Base-by-base conservation (phyloP, 2,888 invertebrate species). In the Tenthredo mesomela region DNA sequence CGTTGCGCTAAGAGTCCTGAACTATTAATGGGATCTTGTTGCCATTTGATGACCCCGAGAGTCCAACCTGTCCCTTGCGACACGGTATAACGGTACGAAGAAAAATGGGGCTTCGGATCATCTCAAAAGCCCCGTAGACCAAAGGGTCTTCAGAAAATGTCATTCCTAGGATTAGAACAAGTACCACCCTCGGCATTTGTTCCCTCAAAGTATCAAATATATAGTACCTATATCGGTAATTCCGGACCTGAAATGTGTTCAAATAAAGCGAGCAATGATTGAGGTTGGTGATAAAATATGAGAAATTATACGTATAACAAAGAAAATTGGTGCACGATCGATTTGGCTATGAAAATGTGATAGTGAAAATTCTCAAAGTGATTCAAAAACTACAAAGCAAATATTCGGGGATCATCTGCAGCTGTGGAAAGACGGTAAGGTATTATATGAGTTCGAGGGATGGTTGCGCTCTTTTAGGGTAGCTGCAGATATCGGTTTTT, bases 41-140 rank as follows among this genome's bases (percentile, higher is more conserved):
- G 82, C 82, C 43, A 70, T 82, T 82, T 82, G 67, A 82, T 82
- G 82, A 82, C 80, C 50, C 77, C 77, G 77, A n/a, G 58, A 80
- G 40, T 67, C 80, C 40, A 15, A 25, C 12, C 33, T 47, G 67
- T 82, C 82, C 82, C 82, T n/a, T 1, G 37, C 37, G 67, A 54
- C 54, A 54, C 54, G 77, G 5, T 54, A 67, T 7, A 50, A n/a
- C n/a, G n/a, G 37, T 82, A 10, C 7, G 61, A 29, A 33, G 80
- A 47, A 80, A 61, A 43, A 58, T 29, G 82, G 82, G 82, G 67
- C 65, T 65, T 50, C 82, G 82, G 82, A 82, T 82, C 43, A 82
- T 82, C 67, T 43, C 70, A 18, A 29, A 29, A 70, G 67, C 47
- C 29, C 29, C 65, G 43, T 43, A 25, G 67, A 67, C 70, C 82